Base-by-base conservation (phyloP, 2,113 vertebrate species). In the Hemiscyllium ocellatum region DNA sequence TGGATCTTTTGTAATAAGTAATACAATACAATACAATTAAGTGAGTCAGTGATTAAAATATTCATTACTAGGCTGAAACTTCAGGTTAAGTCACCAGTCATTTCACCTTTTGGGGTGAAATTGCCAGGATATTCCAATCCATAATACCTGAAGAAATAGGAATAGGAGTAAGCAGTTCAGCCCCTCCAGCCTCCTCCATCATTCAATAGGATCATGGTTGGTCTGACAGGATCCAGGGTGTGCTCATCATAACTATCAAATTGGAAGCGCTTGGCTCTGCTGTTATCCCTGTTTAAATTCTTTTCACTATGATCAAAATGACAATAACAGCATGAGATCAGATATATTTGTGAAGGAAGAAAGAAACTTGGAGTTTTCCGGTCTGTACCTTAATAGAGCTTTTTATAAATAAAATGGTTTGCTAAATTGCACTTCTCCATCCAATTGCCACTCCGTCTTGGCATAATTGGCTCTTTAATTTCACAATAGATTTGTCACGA, bases 281-380 rank as follows among this genome's bases (percentile, higher is more conserved):
- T 56, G 22, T 66, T 93, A 65, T 72, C 26, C 93, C 29, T 50
- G 8, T 12, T 13, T 17, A 26, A 22, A 26, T 50, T 24, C 29
- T 52, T 42, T 52, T 72, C 42, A 72, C 12, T 37, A 12, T 10
- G 47, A 52, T 52, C 94, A 95, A 95, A 0, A 72, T 47, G 93
- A 24, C 20, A 50, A 69, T 24, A 94, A 47, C 66, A 17, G 20
- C 65, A 29, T 42, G 66, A 10, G n/a, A 22, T 26, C 22, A 42
- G 91, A 70, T 95, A 69, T 47, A 95, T 76, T 76, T 95, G 6
- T 19, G n/a, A 90, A 90, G 87, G 33, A 95, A 95, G 24, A 95
- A 52, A 42, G 22, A 4, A 29, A 52, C 42, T 24, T 47, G 42
- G 8, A 52, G 29, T 19, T 50, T 72, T 95, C 26, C 42, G 17